Base-by-base conservation (phyloP, 2,888 invertebrate species). In the Pyrgus malvae region DNA sequence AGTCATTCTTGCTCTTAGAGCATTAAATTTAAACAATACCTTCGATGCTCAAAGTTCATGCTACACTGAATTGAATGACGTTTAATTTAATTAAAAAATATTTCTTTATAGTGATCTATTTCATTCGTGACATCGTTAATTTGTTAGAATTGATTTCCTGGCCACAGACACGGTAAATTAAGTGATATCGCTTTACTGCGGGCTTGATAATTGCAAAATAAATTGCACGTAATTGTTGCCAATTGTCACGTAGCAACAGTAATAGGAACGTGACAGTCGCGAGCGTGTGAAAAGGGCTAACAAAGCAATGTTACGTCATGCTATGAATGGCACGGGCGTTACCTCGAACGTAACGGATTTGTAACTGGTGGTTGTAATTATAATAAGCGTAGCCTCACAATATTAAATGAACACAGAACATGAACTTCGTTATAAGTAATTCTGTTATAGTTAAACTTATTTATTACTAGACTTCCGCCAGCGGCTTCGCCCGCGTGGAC, bases 261-360 rank as follows among this genome's bases (percentile, higher is more conserved):
- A 45, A 51, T 51, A 37, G 37, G 44, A 21, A 44, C 44, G 51
- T 44, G 37, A 35, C 50, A 25, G 38, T 11, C 25, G 50, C 42
- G 50, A 23, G 37, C 16, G 44, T 53, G 51, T 45, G 51, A 53
- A 53, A 51, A 53, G 51, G 51, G 37, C 51, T 45, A 51, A 45
- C 41, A 38, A 16, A 44, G 37, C 27, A 9, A 12, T 27, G 35
- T 44, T 17, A 37, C 19, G 11, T 21, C 49, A 27, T 14, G 6
- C 17, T 42, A 27, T 42, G 42, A 42, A 25, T 42, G 42, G 42
- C 17, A 42, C 14, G 29, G 40, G 35, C 6, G 16, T 14, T 6
- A 6, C 7, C 8, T 23, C 9, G 17, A 37, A 14, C 9, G n/a
- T 17, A 29, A 2, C 2, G 7, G 9, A 29, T 8, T 9, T 9